A percentile compares a stretch with the other conserved stretches of the same genome.
These are phyloP conservation scores for Gibbula magus DNA, from an alignment of 2,888 invertebrate species.

Conservation along the genomic window DNA sequence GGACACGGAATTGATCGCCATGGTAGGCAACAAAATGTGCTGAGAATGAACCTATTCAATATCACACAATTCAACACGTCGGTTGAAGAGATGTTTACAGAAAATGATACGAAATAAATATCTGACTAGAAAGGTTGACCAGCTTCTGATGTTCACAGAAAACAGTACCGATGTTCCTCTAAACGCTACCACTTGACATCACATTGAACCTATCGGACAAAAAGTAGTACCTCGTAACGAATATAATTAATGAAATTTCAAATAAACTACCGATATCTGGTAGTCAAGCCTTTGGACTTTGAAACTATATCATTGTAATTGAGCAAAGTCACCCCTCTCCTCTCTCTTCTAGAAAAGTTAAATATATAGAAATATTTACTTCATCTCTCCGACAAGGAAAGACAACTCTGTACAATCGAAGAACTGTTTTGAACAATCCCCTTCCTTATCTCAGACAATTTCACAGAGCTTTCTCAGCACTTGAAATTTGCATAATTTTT, in stretches of 20 bases:
- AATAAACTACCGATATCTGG: neutral
- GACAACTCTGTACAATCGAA: conserved; percentile 7
- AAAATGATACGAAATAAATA: neutral
- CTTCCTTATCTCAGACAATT: neutral
- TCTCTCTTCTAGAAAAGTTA: neutral
- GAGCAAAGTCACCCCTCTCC: neutral
- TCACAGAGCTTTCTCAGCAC: neutral
- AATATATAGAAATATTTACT: neutral
- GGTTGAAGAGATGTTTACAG: neutral
- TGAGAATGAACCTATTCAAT: no score
- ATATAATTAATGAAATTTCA: no score
- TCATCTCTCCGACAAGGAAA: neutral
- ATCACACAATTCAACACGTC: neutral
- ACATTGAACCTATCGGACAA: neutral
- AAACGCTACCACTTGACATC: neutral
- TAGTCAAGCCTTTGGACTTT: neutral
- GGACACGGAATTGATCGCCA: no score
- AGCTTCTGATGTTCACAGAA: no score
- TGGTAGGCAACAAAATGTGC: no score
- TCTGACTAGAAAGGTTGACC: neutral
- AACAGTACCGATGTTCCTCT: no score
- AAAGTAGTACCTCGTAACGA: no score
- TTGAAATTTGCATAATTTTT: conserved; percentile 16
- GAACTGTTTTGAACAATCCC: neutral
- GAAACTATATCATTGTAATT: neutral